phyloP scores from a whole-genome alignment of 2,888 invertebrate genomes.

The Latrodectus hesperus region DNA sequence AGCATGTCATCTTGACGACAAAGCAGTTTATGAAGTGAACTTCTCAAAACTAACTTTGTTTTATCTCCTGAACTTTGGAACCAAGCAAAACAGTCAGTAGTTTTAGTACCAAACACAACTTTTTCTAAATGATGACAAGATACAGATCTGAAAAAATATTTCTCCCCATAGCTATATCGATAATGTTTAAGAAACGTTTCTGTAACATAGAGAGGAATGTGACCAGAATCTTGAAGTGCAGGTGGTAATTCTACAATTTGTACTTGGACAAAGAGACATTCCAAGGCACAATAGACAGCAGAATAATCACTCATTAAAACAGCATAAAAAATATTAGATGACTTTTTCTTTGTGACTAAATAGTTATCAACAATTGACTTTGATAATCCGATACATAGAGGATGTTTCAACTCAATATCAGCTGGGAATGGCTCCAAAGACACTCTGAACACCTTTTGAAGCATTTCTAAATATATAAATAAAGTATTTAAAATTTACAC shows the following conservation, averaged over 20 bases:
- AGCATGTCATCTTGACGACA: slow-evolving; percentile 38
- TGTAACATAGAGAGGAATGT: slow-evolving; percentile 48
- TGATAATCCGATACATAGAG: slow-evolving; percentile 31
- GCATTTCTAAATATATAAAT: neutral
- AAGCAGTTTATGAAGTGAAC: slow-evolving; percentile 20
- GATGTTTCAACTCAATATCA: slow-evolving; percentile 9
- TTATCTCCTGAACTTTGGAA: slow-evolving; percentile 35
- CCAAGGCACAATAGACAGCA: slow-evolving; percentile 17
- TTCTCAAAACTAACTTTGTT: slow-evolving; percentile 12
- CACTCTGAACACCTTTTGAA: slow-evolving; percentile 44
- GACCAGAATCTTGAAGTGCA: neutral
- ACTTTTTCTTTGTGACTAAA: neutral
- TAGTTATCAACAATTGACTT: neutral
- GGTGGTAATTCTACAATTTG: slow-evolving; percentile 10
- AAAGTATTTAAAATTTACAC: too few species aligned
- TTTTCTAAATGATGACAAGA: slow-evolving; percentile 41
- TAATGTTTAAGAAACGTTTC: slow-evolving; percentile 49
- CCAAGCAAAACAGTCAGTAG: slow-evolving; percentile 42
- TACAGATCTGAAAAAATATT: slow-evolving; percentile 43
- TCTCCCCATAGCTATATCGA: slow-evolving; percentile 18
- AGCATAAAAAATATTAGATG: slow-evolving; percentile 16
- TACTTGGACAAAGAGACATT: slow-evolving; percentile 43
- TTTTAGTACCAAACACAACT: slow-evolving; percentile 52
- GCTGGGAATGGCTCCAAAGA: slow-evolving; percentile 12
- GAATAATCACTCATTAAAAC: slow-evolving; percentile 36